These are phyloP conservation scores for Gryon sp. DNA, from an alignment of 1,140 invertebrate species.

Conservation along the genomic window DNA sequence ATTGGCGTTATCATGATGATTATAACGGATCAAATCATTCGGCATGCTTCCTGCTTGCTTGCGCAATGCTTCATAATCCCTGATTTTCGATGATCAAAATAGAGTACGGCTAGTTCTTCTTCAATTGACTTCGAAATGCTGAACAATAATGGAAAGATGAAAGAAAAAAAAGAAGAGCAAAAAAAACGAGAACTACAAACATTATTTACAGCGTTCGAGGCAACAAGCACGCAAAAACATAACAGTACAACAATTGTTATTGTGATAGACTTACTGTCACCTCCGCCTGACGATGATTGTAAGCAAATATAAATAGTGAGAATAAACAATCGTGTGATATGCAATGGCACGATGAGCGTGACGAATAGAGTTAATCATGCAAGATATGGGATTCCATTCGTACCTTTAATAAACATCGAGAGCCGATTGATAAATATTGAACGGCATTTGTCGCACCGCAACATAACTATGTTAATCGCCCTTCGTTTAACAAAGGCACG, in stretches of 20 bases:
- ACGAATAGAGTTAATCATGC: constrained; percentile 61
- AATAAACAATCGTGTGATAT: constrained; percentile 70
- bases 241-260: constrained; percentile 67
- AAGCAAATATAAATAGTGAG: constrained; percentile 73
- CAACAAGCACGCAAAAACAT: constrained; percentile 60
- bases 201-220: constrained; percentile 51
- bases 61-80: constrained; percentile 10
- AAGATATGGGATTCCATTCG: constrained; percentile 56
- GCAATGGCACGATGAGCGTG: constrained; percentile 59
- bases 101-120: too few relatives aligned
- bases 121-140: too few relatives aligned
- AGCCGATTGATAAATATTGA: constrained; percentile 56
- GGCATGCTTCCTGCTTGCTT: constrained; percentile 5
- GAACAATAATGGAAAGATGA: too few relatives aligned
- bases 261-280: constrained; percentile 76
- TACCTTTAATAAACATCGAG: constrained; percentile 45
- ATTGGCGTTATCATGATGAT: constrained; percentile 29
- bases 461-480: constrained; percentile 50
- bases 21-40: constrained; percentile 34
- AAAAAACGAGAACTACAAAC: constrained; percentile 45
- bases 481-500: constrained; percentile 39
- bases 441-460: constrained; percentile 26
- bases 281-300: constrained; percentile 74
- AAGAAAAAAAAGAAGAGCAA: constrained; percentile 34
- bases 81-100: not conserved